phyloP scores from a whole-genome alignment of 2,888 invertebrate species.

The Hypomecis punctinalis region DNA sequence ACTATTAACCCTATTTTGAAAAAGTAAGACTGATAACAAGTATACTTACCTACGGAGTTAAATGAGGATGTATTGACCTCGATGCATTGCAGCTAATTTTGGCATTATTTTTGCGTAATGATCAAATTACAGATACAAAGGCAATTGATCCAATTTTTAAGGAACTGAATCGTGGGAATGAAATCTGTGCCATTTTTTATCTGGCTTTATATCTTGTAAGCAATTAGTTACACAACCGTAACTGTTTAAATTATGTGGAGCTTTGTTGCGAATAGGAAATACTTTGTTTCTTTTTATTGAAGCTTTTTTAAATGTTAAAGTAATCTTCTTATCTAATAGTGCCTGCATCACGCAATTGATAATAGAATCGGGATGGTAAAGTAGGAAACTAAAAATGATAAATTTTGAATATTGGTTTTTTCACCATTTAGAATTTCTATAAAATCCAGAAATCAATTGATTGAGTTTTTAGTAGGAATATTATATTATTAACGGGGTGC shows the following conservation, averaged over 20 bases:
- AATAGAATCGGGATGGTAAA: too few relatives aligned
- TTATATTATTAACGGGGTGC: too few relatives aligned
- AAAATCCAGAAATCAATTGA: too few relatives aligned
- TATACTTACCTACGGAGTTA: background rate
- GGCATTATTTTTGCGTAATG: slow-evolving; percentile 32
- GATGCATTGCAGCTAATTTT: slow-evolving; percentile 8
- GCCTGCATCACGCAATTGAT: too few relatives aligned
- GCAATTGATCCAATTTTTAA: slow-evolving; percentile 40
- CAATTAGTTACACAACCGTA: slow-evolving; percentile 37
- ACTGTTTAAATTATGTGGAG: slow-evolving; percentile 31
- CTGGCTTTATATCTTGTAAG: slow-evolving; percentile 31
- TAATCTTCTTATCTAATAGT: too few relatives aligned
- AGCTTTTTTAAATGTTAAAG: background rate
- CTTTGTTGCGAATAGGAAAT: slow-evolving; percentile 25
- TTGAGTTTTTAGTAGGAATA: too few relatives aligned
- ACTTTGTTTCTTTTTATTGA: background rate
- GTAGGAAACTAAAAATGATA: too few relatives aligned
- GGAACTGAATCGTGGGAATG: slow-evolving; percentile 42
- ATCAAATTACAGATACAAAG: slow-evolving; percentile 35
- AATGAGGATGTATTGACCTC: slow-evolving; percentile 6
- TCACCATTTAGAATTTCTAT: too few relatives aligned
- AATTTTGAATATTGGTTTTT: too few relatives aligned
- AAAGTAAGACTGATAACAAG: too few relatives aligned
- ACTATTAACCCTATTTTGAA: too few relatives aligned
- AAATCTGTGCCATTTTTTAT: slow-evolving; percentile 40